Evolutionary conservation across 2,797 vertebrate genomes (phyloP), one percentile per base, ranked within the genome.

Genomic region (Etheostoma perlongum): DNA sequence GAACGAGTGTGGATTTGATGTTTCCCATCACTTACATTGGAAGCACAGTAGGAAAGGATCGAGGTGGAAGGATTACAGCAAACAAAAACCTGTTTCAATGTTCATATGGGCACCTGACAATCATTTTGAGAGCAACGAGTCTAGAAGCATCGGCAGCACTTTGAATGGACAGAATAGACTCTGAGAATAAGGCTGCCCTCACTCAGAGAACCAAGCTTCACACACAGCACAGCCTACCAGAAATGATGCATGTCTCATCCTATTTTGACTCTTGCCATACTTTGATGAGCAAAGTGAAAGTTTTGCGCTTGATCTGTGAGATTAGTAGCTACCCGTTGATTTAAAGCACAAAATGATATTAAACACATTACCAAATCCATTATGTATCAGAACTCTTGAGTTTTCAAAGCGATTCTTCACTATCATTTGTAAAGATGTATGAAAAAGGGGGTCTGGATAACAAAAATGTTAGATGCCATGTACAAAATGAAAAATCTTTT

Each of bases 181-280:
- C 5, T 36, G 3, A 65, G 30, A 79, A 61, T 63, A 77, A 76
- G 76, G 49, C 71, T 30, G 51, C 42, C 61, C 47, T 67, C n/a
- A 10, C 55, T 51, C 44, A 72, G 76, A 67, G 25, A 71, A 47
- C 67, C 79, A 76, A 12, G 69, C 78, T 71, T 47, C 51, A 30
- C 30, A 30, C 55, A n/a, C 71, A 81, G 79, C 71, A 55, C 23
- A 59, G 67, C 42, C 0, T 6, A 46, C 33, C 30, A 68, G 68
- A 85, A 73, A 48, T 48, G 66, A 82, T 74, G 74, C 65, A 25
- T 65, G 84, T 71, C 73, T 84, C 81, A 80, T 89, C 83, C 80
- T 54, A 77, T 85, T 85, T 70, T 72, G 25, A 75, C 67, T 77
- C 55, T 71, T 61, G 63, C 61, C 72, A 79, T 68, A 65, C 82